Percentiles rank a stretch among this genome's conserved stretches.
Conservation (phyloP, 2,888 invertebrate genomes). For the Sinhomidia bicolor region DNA sequence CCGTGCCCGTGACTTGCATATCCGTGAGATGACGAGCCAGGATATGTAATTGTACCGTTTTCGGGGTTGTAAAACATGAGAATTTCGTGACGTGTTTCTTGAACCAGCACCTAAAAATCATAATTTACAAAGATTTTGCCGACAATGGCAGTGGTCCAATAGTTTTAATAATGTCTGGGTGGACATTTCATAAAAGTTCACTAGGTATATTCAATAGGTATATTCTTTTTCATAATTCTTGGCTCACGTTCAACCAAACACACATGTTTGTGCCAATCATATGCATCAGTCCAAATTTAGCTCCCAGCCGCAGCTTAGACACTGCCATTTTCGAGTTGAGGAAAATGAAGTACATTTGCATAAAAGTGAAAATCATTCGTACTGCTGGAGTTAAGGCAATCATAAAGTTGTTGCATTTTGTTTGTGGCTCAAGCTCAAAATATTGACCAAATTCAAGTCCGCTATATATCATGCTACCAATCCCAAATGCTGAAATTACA, state of each 20-base stretch:
- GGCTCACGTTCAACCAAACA: constrained; percentile 95
- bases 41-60: constrained; percentile 71
- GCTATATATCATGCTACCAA: constrained; percentile 98
- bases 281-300: constrained; percentile 98
- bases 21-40: constrained; percentile 6
- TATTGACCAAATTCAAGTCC: constrained; percentile 97
- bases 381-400: constrained; percentile 95
- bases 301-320: constrained; percentile 83
- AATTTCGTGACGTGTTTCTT: constrained; percentile 83
- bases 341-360: constrained; percentile 99
- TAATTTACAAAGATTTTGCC: not conserved
- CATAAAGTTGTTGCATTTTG: constrained; percentile 95
- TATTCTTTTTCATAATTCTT: no score
- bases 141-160: constrained; percentile 5
- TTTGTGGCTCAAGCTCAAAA: constrained; percentile 94
- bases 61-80: constrained; percentile 80
- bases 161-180: not conserved
- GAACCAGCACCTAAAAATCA: constrained; percentile 81
- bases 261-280: constrained; percentile 99
- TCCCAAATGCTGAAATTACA: constrained; percentile 91
- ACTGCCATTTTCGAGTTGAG: constrained; percentile 85
- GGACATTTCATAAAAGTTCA: no score
- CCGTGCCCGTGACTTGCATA: not conserved
- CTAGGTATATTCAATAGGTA: no score
- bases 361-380: constrained; percentile 97